These are phyloP conservation scores for Enteromius anoplus DNA, from an alignment of 2,797 vertebrate genomes.

Conservation along the genomic window DNA sequence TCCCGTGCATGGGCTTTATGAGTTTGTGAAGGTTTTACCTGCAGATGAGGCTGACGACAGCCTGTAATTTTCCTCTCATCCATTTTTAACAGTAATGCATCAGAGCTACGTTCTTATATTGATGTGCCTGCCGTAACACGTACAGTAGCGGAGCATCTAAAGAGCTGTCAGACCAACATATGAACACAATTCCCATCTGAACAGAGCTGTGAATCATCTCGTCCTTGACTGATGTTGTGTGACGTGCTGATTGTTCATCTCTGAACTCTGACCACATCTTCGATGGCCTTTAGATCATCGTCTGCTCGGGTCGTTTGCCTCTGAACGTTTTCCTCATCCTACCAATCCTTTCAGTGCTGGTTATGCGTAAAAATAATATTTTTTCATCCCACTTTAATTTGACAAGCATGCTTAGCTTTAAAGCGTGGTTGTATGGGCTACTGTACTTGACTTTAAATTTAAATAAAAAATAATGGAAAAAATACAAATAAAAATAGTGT, in stretches of 20 bases:
- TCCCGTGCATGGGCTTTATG: neutral
- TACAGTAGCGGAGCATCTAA: neutral
- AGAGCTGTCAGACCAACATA: slow-evolving; percentile 30
- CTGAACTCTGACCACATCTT: slow-evolving; percentile 38
- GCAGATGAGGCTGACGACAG: neutral
- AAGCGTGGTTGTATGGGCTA: neutral
- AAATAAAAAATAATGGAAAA: neutral
- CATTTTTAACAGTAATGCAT: neutral
- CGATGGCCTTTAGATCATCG: slow-evolving; percentile 16
- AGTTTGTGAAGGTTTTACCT: slow-evolving; percentile 9
- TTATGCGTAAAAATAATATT: neutral
- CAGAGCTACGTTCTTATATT: neutral
- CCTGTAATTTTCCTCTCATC: slow-evolving; percentile 1
- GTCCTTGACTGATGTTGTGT: slow-evolving; percentile 10
- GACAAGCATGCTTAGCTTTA: neutral
- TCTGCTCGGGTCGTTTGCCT: slow-evolving; percentile 5
- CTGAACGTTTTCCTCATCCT: slow-evolving; percentile 1
- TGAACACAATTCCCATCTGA: neutral
- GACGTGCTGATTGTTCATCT: slow-evolving; percentile 6
- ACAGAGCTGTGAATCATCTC: slow-evolving; percentile 11
- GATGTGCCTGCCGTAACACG: neutral
- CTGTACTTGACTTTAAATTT: neutral
- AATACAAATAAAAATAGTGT: neutral
- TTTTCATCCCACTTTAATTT: neutral
- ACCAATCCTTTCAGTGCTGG: neutral